Conservation (phyloP, 2,888 invertebrate genomes). For the Villa cingulata region DNA sequence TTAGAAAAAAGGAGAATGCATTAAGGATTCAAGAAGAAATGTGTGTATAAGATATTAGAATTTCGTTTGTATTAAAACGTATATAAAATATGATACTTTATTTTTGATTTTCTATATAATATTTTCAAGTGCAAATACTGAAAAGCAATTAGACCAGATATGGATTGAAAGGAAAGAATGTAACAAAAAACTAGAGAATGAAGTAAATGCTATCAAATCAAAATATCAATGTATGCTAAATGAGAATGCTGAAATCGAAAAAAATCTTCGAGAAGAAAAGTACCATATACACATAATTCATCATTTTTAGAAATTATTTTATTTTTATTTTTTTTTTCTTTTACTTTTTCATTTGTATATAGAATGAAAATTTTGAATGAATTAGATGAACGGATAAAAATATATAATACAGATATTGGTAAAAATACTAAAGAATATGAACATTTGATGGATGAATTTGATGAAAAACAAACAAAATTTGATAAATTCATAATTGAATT, state of each 20-base stretch:
- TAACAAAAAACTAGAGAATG: slow-evolving; percentile 20
- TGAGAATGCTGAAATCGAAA: slow-evolving; percentile 19
- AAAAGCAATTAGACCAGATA: slow-evolving; percentile 17
- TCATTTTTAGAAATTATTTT: background rate
- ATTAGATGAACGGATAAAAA: slow-evolving; percentile 17
- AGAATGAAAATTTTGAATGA: background rate
- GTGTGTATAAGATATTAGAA: background rate
- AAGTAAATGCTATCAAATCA: slow-evolving; percentile 16
- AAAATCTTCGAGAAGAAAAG: slow-evolving; percentile 26
- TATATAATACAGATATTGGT: slow-evolving; percentile 27
- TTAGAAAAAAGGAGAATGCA: slow-evolving; percentile 1
- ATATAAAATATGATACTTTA: background rate
- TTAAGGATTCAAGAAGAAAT: slow-evolving; percentile 1
- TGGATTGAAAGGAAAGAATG: slow-evolving; percentile 17
- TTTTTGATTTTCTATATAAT: no score
- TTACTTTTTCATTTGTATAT: background rate
- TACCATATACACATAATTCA: no score
- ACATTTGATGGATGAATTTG: slow-evolving; percentile 18
- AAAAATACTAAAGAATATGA: slow-evolving; percentile 26
- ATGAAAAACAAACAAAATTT: slow-evolving; percentile 17
- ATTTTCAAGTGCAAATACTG: slow-evolving; percentile 20
- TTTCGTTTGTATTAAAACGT: no score
- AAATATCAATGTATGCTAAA: slow-evolving; percentile 17
- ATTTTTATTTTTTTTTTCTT: slow-evolving; percentile 1
- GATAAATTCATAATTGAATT: slow-evolving; percentile 22